Evolutionary conservation across 2,888 invertebrate genomes (phyloP), one percentile per base, ranked within the genome.

Genomic region (Ceraclea dissimilis): DNA sequence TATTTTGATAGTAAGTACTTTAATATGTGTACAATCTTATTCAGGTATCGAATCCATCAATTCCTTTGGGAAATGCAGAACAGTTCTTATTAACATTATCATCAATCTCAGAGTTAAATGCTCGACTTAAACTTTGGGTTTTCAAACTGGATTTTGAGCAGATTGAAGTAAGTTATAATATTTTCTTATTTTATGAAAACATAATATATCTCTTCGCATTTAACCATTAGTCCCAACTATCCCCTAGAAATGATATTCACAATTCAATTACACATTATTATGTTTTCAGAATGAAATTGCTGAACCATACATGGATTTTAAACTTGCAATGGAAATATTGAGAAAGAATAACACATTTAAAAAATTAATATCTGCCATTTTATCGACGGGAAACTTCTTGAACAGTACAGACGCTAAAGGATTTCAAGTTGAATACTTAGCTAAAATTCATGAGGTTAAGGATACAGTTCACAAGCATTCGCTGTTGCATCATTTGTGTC

Each of bases 401-500:
- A 98, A 98, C 71, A 95, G 96, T 54, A 86, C 86, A 66, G 84
- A 85, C 67, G 92, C 93, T 34, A 93, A 93, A 75, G 99, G 98
- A 21, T 99, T 99, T 76, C 92, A 96, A 70, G 83, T 99, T 64
- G 98, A 99, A 68, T 99, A 98, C 74, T 80, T 99, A 66, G 84
- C 94, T 49, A 97, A 98, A 79, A 93, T 94, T 66, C 95, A 96
- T 67, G 95, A 99, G 79, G 95, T 99, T 46, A 96, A 98, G 76
- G 98, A 98, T 73, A 98, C 98, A 0, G 96, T 99, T 43, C 95
- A 99, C 73, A 99, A 99, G 73, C 97, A 99, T 75, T 95, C 98
- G 5, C 78, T 99, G 59, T 80, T 99, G 59, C 95, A 98, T 73
- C 99, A 99, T 72, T 81, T 99, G 63, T 97, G 97, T 71, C 91